Conservation (phyloP, 1,140 invertebrate species). For the Neelides sp. region DNA sequence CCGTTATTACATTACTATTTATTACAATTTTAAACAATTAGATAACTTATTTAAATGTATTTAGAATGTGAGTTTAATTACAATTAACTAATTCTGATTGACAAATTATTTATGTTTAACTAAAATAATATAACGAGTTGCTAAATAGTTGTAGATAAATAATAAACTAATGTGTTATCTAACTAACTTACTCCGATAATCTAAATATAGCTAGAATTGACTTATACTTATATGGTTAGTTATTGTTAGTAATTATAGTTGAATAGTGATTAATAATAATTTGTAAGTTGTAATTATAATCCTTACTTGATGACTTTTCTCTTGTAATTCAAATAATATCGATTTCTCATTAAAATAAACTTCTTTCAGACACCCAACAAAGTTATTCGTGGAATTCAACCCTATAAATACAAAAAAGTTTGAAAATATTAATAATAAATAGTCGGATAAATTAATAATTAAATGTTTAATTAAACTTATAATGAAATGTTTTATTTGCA, state of each 20-base stretch:
- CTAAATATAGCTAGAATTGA: too few species aligned
- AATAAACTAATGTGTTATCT: too few species aligned
- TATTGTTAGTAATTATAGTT: too few species aligned
- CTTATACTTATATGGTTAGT: too few species aligned
- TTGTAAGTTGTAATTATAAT: too few species aligned
- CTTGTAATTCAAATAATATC: constrained; percentile 71
- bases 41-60: not conserved
- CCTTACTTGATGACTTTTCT: constrained; percentile 45
- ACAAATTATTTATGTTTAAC: not conserved
- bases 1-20: too few species aligned
- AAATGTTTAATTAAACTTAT: not conserved
- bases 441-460: not conserved
- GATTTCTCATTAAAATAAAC: constrained; percentile 86
- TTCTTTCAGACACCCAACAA: constrained; percentile 73
- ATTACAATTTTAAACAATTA: not conserved
- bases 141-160: too few species aligned
- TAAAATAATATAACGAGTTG: not conserved
- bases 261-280: too few species aligned
- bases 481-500: constrained; percentile 2
- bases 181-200: too few species aligned
- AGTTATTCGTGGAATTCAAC: constrained; percentile 43
- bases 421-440: not conserved
- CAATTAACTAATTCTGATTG: not conserved
- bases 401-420: constrained; percentile 34
- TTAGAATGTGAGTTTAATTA: not conserved